phyloP scores from a whole-genome alignment of 2,797 vertebrate species.

The Lepilemur ruficaudatus region DNA sequence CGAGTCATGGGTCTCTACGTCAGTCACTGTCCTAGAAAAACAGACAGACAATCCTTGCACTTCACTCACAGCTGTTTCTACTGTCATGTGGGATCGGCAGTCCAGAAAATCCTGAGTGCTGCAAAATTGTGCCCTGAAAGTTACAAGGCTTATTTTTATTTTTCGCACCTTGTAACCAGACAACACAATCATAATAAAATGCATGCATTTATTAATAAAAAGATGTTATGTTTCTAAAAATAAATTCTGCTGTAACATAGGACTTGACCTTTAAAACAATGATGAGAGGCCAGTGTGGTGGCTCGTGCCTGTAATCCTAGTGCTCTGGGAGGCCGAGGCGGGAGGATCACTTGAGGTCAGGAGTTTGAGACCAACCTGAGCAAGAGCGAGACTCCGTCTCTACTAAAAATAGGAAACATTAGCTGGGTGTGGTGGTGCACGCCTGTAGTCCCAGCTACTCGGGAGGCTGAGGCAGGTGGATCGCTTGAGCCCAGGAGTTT shows the following conservation, averaged over 20 bases:
- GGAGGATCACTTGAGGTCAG: too few species aligned
- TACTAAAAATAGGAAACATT: too few species aligned
- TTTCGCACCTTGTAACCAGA: background rate
- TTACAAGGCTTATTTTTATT: background rate
- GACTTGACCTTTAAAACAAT: background rate
- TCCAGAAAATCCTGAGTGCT: background rate
- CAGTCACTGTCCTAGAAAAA: background rate
- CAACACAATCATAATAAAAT: background rate
- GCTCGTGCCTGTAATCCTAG: too few species aligned
- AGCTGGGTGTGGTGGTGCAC: rapidly evolving
- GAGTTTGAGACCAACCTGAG: too few species aligned
- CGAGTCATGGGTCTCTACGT: background rate
- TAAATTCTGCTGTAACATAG: background rate
- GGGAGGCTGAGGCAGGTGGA: too few species aligned
- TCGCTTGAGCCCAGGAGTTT: too few species aligned
- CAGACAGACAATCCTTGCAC: background rate
- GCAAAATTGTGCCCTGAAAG: background rate
- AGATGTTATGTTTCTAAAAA: background rate
- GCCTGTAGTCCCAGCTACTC: too few species aligned
- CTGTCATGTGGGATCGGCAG: background rate
- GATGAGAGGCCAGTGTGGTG: too few species aligned
- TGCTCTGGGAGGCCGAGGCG: too few species aligned
- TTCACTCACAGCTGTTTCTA: background rate
- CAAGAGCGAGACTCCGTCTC: too few species aligned
- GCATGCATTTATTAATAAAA: background rate